Evolutionary conservation across 2,888 invertebrate genomes (phyloP).

Genomic region (Thecocarcelia acutangulata): DNA sequence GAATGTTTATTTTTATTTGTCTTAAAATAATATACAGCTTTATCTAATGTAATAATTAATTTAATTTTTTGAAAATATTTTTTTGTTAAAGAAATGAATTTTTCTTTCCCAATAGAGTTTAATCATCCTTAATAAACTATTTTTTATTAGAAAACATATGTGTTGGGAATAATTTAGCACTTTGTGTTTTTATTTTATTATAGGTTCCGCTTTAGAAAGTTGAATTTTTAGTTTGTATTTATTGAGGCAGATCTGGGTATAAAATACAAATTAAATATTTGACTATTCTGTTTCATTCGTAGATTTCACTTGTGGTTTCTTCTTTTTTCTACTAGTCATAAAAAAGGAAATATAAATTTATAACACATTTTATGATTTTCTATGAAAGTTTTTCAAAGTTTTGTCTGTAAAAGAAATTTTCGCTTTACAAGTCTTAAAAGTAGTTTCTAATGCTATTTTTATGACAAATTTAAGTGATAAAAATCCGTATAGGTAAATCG

Average conservation of each 20-base stretch:
- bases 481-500: no score
- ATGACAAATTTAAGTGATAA: no score
- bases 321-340: not conserved
- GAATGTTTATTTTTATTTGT: not conserved
- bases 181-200: slow-evolving; percentile 58
- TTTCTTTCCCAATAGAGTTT: not conserved
- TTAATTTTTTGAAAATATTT: no score
- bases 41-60: no score
- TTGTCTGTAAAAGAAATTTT: not conserved
- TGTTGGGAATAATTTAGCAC: slow-evolving; percentile 27
- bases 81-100: not conserved
- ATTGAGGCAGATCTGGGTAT: slow-evolving; percentile 71
- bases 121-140: slow-evolving; percentile 14
- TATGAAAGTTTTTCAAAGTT: slow-evolving; percentile 27
- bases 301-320: slow-evolving; percentile 15
- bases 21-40: no score
- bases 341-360: slow-evolving; percentile 6
- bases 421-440: not conserved
- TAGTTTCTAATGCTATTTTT: slow-evolving; percentile 1
- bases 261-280: slow-evolving; percentile 70
- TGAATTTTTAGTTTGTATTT: slow-evolving; percentile 57
- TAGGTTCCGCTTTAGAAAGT: slow-evolving; percentile 66
- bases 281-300: slow-evolving; percentile 34
- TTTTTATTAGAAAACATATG: slow-evolving; percentile 11
- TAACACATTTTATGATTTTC: slow-evolving; percentile 19